A percentile compares a stretch with the other conserved stretches of the same genome.
These are phyloP conservation scores for Apus apus DNA, from an alignment of 2,113 vertebrate species.

Conservation along the genomic window DNA sequence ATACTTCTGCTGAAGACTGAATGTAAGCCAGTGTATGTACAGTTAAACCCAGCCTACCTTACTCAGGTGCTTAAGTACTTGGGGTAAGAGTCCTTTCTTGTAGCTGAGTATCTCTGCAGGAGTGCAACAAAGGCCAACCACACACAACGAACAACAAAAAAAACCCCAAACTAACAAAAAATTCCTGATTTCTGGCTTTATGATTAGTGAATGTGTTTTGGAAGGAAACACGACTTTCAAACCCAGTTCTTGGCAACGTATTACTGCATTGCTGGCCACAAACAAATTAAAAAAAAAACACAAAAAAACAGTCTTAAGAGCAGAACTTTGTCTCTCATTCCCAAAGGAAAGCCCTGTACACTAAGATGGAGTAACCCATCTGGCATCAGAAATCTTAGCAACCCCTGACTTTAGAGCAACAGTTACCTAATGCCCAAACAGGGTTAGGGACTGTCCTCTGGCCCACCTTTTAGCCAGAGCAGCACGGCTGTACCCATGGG, in stretches of 20 bases:
- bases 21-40: neutral
- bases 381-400: neutral
- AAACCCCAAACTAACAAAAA: neutral
- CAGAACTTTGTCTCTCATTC: neutral
- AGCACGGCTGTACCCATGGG: rapidly evolving
- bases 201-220: neutral
- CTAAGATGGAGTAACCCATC: neutral
- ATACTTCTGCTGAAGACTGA: neutral
- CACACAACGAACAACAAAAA: neutral
- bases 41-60: neutral
- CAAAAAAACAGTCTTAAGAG: neutral
- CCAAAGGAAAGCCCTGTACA: neutral
- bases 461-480: neutral
- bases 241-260: neutral
- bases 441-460: neutral
- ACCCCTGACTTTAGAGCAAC: neutral
- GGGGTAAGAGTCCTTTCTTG: neutral
- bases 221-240: neutral
- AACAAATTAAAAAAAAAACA: neutral
- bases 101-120: neutral
- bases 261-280: neutral
- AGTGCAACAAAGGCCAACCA: neutral
- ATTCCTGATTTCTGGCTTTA: neutral
- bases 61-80: rapidly evolving
- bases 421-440: neutral